Evolutionary conservation across 1,140 invertebrate species (phyloP).

Genomic region (Ceratosolen fusciceps): DNA sequence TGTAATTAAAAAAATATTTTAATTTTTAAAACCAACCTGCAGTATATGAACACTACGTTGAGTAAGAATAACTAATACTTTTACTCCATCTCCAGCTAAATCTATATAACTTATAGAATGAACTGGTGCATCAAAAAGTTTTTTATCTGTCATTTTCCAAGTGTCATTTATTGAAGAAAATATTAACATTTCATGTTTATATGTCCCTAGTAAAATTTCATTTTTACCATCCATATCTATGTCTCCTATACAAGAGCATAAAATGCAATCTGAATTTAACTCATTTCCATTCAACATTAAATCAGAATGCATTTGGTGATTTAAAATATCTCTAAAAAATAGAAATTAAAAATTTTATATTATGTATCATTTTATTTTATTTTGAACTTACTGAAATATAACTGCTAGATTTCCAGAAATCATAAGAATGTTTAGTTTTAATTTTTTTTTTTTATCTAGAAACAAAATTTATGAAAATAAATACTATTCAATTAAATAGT

Average conservation of each 20-base stretch:
- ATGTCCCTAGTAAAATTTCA: slow-evolving; percentile 82
- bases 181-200: slow-evolving; percentile 76
- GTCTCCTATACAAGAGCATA: slow-evolving; percentile 77
- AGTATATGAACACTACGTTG: slow-evolving; percentile 79
- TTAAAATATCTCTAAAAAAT: slow-evolving; percentile 73
- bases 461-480: slow-evolving; percentile 5
- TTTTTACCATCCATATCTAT: slow-evolving; percentile 81
- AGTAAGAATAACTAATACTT: slow-evolving; percentile 79
- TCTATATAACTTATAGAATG: slow-evolving; percentile 77
- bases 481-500: slow-evolving; percentile 15
- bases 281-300: slow-evolving; percentile 72
- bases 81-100: slow-evolving; percentile 79
- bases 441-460: slow-evolving; percentile 48
- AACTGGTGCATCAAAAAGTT: slow-evolving; percentile 76
- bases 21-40: slow-evolving; percentile 71
- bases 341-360: slow-evolving; percentile 38
- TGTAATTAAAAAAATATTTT: slow-evolving; percentile 3
- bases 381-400: slow-evolving; percentile 71
- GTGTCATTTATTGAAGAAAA: slow-evolving; percentile 71
- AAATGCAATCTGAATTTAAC: slow-evolving; percentile 72
- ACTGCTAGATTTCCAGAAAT: slow-evolving; percentile 74
- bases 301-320: slow-evolving; percentile 72
- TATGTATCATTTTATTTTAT: slow-evolving; percentile 34
- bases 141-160: slow-evolving; percentile 71
- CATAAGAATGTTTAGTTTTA: slow-evolving; percentile 74